Evolutionary conservation across 2,888 invertebrate genomes (phyloP), one percentile per base, ranked within the genome.

Genomic region (Phlogophora meticulosa): DNA sequence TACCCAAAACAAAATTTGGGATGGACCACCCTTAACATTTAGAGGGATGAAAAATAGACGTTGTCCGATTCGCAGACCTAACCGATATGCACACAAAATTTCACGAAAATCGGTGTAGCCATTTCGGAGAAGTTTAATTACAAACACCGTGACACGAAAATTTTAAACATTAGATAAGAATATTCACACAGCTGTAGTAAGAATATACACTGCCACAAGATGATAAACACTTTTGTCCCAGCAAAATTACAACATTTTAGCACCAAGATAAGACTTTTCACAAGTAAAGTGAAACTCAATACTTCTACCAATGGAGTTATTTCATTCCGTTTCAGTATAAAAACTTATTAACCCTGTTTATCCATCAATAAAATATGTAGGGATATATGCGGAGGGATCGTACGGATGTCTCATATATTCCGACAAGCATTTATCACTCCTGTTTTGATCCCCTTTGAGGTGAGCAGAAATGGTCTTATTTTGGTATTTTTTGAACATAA

Each of bases 281-380:
- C 22, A 43, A 11, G n/a, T 32, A 49, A 68, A 20, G 22, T 38
- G 24, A 34, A 70, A 45, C 20, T 52, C 59, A 46, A 52, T 59
- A 68, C 52, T 28, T 10, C 10, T 45, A 52, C 34, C 51, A 62
- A 72, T 43, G 36, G 46, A 73, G 52, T 34, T 36, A 55, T 43
- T 58, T 55, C 40, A 36, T 74, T 42, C 48, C 42, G 11, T 55
- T 58, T 62, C 55, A 46, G 10, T 11, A 38, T 48, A 38, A 32
- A 63, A 46, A 36, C 68, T 48, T 70, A 52, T 42, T 52, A 32
- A 32, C 32, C 15, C 32, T 52, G 42, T 61, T 60, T 52, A 56
- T 60, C 22, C 36, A 53, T 61, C 58, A 75, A 69, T 69, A 57
- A 61, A 69, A 59, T 52, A 55, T 51, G 34, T 55, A 49, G 40